Evolutionary conservation across 2,797 vertebrate genomes (phyloP), one percentile per base, ranked within the genome.

Genomic region (Numenius phaeopus): DNA sequence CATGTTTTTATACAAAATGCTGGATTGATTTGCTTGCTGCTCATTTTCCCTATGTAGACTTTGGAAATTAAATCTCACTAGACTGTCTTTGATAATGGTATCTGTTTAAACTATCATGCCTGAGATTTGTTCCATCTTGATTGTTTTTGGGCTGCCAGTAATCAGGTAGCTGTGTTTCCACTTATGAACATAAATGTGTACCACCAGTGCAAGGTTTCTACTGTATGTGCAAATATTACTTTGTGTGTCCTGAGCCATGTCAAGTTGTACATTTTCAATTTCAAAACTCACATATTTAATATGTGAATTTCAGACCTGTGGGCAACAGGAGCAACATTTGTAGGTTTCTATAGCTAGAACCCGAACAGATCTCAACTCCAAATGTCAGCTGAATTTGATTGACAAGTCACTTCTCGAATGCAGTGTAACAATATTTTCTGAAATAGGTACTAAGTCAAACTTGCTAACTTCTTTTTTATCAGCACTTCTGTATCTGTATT

Each of bases 1-100:
- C 26, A 5, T 81, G 50, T 81, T 90, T 95, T 88, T 90, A 23
- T 86, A 69, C 49, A 61, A 79, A 86, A 57, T 17, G 24, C 19
- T 90, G 26, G 32, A 37, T 27, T 81, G 72, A 34, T 39, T 80
- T 61, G 44, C 47, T 83, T 65, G 29, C 57, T 86, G 58, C 54
- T 93, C 12, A 11, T 81, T 94, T 95, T 94, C 34, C 10, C 24
- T 54, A 2, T 61, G 61, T 67, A 79, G 57, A 27, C 72, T 61
- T 61, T 21, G 49, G 91, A 80, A 89, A 59, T 58, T 37, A 2
- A 4, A 10, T 90, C n/a, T 94, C 15, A 26, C 13, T 80, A 17
- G 64, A 19, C 44, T 70, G 26, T 40, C 8, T 84, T 57, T 61
- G 75, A 34, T 91, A 87, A 65, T 3, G 7, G 10, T 40, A 44